Conservation (phyloP, 2,113 vertebrate genomes). For the Lampris incognitus region DNA sequence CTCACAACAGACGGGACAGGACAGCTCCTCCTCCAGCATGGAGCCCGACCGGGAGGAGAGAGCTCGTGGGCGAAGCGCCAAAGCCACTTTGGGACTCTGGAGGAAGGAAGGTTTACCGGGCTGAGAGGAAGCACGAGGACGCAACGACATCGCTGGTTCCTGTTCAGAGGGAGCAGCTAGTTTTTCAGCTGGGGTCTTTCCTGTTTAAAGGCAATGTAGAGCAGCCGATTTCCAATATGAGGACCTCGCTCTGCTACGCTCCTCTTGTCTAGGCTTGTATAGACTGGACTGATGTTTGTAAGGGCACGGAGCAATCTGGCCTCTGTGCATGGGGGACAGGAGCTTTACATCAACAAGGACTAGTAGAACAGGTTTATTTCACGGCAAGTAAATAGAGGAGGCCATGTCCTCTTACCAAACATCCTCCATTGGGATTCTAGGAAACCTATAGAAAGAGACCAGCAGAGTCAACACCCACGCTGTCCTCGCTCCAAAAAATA, state of each 20-base stretch:
- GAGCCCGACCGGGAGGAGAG: constrained; percentile 66
- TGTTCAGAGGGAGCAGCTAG: not conserved
- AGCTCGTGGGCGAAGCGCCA: constrained; percentile 67
- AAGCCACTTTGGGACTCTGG: constrained; percentile 60
- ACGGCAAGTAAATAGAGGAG: constrained; percentile 65
- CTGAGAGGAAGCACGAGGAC: constrained; percentile 81
- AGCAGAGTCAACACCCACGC: constrained; percentile 3
- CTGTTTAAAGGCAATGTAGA: not conserved
- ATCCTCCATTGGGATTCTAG: constrained; percentile 3
- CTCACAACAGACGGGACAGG: constrained; percentile 84
- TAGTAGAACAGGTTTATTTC: constrained; percentile 68
- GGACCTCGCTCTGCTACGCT: not conserved
- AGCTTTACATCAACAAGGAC: constrained; percentile 64
- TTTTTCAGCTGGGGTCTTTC: not conserved
- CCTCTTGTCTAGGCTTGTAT: constrained; percentile 20
- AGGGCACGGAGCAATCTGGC: constrained; percentile 7
- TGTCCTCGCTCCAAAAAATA: not conserved
- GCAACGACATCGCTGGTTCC: constrained; percentile 68
- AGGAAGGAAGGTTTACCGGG: constrained; percentile 71
- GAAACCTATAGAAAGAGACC: constrained; percentile 8
- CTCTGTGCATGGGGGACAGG: constrained; percentile 11
- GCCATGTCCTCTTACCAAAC: constrained; percentile 19
- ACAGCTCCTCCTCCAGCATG: constrained; percentile 81
- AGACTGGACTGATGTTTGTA: constrained; percentile 30
- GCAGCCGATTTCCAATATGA: not conserved